Evolutionary conservation across 2,888 invertebrate species (phyloP), one percentile per base, ranked within the genome.

Genomic region (Lithosia quadra): DNA sequence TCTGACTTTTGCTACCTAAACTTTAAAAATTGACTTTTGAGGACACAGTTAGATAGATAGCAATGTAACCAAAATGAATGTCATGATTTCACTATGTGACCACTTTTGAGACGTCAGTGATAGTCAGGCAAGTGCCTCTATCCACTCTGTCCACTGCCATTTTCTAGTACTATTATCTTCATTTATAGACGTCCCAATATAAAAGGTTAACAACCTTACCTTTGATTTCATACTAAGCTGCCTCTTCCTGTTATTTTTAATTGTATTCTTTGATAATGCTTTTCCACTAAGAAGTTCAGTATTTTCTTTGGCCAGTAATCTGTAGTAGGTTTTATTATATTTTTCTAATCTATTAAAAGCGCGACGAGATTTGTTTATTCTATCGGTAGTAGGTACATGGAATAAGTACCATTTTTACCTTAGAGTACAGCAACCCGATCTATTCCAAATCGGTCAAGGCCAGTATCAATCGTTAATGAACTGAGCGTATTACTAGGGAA

Each of bases 381-480:
- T 9, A 49, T 49, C 9, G 49, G n/a, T 49, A 43, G 39, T n/a
- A n/a, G n/a, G n/a, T 39, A 39, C 39, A 39, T 2, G 18, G 43
- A 18, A 43, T 43, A n/a, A n/a, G n/a, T n/a, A 18, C 62, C 76
- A 64, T 36, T 71, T 72, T 63, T 66, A 66, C 55, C 34, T 58
- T 1, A 24, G 18, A 61, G 64, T 58, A 67, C 72, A 24, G 66
- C 67, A 74, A 81, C 79, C 74, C 74, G 73, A 69, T 69, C 66
- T 62, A 57, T 49, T 69, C 63, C 68, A 79, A 75, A 73, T 81
- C 72, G 82, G 80, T 74, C 80, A 80, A 81, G 80, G 80, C 71
- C 73, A 67, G 71, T 72, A 67, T 43, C 67, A 64, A 71, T 79
- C 66, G 68, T 67, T 70, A 74, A 67, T 66, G 64, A 43, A 24